Conservation (phyloP, 2,888 invertebrate genomes). For the Trachelus troglodyta region DNA sequence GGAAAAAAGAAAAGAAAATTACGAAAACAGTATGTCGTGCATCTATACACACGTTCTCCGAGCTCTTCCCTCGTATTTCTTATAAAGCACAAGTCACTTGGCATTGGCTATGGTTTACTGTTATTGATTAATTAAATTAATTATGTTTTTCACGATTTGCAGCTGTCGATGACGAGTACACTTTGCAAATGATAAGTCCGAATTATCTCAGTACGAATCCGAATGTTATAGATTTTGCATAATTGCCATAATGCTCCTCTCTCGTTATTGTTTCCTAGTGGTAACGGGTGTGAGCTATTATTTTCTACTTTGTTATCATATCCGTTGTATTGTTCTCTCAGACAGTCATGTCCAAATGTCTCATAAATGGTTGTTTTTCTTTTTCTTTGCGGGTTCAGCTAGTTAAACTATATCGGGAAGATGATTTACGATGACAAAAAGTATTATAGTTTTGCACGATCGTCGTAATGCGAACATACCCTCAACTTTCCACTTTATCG, state of each 20-base stretch:
- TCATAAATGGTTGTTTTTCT: constrained; percentile 20
- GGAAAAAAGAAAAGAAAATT: constrained; percentile 11
- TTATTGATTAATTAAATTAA: neutral
- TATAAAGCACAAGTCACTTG: neutral
- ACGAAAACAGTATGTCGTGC: constrained; percentile 3
- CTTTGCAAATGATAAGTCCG: neutral
- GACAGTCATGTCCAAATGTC: constrained; percentile 5
- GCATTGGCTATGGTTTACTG: constrained; percentile 7
- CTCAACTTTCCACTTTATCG: neutral
- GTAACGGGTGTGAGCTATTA: neutral
- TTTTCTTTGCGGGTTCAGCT: constrained; percentile 11
- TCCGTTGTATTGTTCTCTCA: neutral
- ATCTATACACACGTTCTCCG: neutral
- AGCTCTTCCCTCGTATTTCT: neutral
- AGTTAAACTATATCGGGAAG: neutral
- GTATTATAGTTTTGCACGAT: neutral
- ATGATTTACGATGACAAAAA: neutral
- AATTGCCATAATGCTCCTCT: neutral
- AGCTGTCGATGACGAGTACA: neutral
- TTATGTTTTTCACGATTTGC: neutral
- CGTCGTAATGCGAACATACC: neutral
- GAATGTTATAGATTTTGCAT: neutral
- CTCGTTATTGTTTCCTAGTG: neutral
- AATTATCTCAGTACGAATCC: neutral
- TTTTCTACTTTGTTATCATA: neutral